Conservation (phyloP, 2,888 invertebrate species). For the Andrena bucephala region DNA sequence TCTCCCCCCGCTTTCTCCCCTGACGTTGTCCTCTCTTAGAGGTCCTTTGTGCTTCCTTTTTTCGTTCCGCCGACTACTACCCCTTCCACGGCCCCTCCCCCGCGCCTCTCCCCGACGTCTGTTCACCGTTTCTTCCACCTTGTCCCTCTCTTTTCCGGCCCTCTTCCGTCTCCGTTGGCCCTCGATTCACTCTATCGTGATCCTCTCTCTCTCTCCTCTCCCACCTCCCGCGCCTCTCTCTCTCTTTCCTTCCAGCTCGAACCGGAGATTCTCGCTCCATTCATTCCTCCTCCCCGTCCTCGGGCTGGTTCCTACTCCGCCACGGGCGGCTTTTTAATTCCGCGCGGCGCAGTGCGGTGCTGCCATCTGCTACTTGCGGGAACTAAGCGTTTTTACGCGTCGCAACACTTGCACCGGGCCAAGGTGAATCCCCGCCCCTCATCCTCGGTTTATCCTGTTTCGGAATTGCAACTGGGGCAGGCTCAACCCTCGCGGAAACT, state of each 20-base stretch:
- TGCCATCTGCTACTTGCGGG: slow-evolving; percentile 78
- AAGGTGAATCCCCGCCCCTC: not conserved
- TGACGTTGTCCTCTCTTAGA: not conserved
- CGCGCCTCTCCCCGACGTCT: slow-evolving; percentile 20
- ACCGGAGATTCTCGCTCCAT: slow-evolving; percentile 47
- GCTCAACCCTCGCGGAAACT: not conserved
- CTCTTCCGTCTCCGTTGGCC: slow-evolving; percentile 1
- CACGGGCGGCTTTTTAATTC: slow-evolving; percentile 69
- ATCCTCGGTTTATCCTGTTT: not conserved
- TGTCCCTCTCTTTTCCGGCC: slow-evolving; percentile 15
- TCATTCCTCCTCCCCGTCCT: slow-evolving; percentile 43
- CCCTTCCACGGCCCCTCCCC: slow-evolving; percentile 36
- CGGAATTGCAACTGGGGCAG: not conserved
- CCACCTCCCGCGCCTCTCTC: not conserved
- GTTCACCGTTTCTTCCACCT: slow-evolving; percentile 8
- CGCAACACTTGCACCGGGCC: slow-evolving; percentile 56
- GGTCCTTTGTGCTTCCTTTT: slow-evolving; percentile 21
- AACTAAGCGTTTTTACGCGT: slow-evolving; percentile 72
- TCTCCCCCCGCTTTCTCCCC: slow-evolving; percentile 12
- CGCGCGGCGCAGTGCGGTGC: slow-evolving; percentile 75
- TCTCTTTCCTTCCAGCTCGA: not conserved
- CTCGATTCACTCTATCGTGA: slow-evolving; percentile 29
- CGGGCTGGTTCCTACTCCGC: slow-evolving; percentile 31
- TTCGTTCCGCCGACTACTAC: slow-evolving; percentile 40
- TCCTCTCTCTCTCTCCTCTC: slow-evolving; percentile 19